Conservation (phyloP, 2,888 invertebrate species). For the Brachypterus glaber region DNA sequence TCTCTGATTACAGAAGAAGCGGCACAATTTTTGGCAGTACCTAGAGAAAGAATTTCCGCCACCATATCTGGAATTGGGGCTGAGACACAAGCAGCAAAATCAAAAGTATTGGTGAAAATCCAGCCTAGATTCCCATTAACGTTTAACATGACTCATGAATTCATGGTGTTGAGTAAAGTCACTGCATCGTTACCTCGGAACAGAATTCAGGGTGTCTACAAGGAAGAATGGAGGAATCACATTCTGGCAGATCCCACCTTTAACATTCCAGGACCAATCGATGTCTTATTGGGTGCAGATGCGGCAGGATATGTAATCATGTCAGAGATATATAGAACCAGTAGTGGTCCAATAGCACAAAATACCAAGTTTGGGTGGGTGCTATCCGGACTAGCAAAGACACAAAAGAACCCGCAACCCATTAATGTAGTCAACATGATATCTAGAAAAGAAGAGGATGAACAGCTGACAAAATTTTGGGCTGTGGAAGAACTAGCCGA, state of each 20-base stretch:
- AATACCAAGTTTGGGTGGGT: constrained; percentile 1
- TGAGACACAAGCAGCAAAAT: not conserved
- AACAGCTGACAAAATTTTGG: constrained; percentile 11
- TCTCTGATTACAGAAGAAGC: constrained; percentile 13
- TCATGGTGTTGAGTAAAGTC: not conserved
- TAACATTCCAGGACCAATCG: constrained; percentile 9
- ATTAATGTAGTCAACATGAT: constrained; percentile 7
- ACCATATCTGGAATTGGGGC: not conserved
- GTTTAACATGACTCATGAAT: not conserved
- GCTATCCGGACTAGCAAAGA: not conserved
- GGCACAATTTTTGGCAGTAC: constrained; percentile 8
- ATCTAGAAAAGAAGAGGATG: constrained; percentile 1
- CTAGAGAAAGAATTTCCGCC: not conserved
- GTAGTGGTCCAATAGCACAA: no score
- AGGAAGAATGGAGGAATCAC: constrained; percentile 6
- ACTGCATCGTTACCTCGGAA: not conserved
- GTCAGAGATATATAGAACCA: no score
- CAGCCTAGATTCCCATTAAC: not conserved
- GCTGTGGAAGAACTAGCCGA: constrained; percentile 8
- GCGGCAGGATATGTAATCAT: no score
- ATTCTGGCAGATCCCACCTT: constrained; percentile 12
- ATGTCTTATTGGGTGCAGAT: constrained; percentile 11
- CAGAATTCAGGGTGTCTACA: not conserved
- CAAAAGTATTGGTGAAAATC: not conserved
- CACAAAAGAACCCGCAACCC: not conserved